A percentile compares a stretch with the other conserved stretches of the same genome.
phyloP scores from a whole-genome alignment of 2,888 invertebrate species.

The Ditula angustiorana region DNA sequence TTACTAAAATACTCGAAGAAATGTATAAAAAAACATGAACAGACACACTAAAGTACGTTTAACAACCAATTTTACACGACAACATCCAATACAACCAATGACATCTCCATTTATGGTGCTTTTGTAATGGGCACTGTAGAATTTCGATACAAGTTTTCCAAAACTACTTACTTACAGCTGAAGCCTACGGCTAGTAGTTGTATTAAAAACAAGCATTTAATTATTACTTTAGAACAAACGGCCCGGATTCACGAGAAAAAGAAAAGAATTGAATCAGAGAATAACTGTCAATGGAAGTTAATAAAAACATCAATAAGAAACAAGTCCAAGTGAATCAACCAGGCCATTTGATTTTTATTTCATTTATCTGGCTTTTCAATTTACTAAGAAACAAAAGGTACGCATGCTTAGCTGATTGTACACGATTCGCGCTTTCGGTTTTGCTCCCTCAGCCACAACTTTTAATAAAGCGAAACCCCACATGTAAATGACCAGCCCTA shows the following conservation, averaged over 20 bases:
- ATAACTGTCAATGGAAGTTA: not conserved
- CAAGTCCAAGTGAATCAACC: not conserved
- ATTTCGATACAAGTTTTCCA: constrained; percentile 7
- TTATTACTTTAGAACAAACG: constrained; percentile 13
- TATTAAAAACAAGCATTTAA: constrained; percentile 34
- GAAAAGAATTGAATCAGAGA: not conserved
- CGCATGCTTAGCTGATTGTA: constrained; percentile 29
- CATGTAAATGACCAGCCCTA: constrained; percentile 16
- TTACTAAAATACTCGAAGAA: not conserved
- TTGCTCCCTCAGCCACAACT: constrained; percentile 28
- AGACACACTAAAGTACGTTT: constrained; percentile 50
- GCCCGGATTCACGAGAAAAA: constrained; percentile 5
- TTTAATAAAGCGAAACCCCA: constrained; percentile 18
- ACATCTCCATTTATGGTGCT: constrained; percentile 36
- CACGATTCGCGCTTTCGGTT: constrained; percentile 29
- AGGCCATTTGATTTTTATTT: constrained; percentile 7
- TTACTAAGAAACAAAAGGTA: constrained; percentile 1
- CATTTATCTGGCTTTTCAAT: constrained; percentile 18
- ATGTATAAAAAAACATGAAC: constrained; percentile 32
- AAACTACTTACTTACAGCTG: constrained; percentile 33
- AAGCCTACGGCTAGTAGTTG: constrained; percentile 35
- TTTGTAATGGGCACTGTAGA: constrained; percentile 24
- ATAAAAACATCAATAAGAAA: not conserved
- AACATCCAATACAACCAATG: constrained; percentile 43
- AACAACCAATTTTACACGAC: constrained; percentile 44